These are phyloP conservation scores for Lordiphosa andalusiaca DNA, from an alignment of 2,888 invertebrate species.

Conservation along the genomic window DNA sequence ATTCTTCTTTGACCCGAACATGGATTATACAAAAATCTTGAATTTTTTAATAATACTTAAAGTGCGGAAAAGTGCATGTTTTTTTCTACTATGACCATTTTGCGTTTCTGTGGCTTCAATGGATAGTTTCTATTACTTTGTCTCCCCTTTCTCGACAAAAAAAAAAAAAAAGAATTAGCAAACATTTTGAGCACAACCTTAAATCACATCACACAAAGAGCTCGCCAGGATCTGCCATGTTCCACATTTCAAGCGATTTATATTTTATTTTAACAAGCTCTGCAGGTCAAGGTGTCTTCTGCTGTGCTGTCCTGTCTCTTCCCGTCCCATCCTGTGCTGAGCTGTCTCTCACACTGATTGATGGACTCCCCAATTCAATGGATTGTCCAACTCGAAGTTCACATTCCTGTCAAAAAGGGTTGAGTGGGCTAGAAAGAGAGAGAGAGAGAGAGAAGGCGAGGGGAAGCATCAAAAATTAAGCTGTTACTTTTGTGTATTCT, in stretches of 20 bases:
- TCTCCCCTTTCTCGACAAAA: too few relatives aligned
- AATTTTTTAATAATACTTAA: too few relatives aligned
- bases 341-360: constrained; percentile 17
- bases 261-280: not conserved
- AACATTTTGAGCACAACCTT: not conserved
- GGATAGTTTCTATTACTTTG: too few relatives aligned
- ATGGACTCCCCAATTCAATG: constrained; percentile 25
- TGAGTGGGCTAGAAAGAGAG: constrained; percentile 5
- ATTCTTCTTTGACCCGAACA: too few relatives aligned
- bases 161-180: too few relatives aligned
- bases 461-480: constrained; percentile 33
- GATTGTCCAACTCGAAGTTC: constrained; percentile 13
- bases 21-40: too few relatives aligned
- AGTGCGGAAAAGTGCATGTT: too few relatives aligned
- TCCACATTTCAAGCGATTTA: not conserved
- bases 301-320: too few relatives aligned
- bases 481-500: constrained; percentile 38
- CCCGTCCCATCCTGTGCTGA: too few relatives aligned
- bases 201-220: not conserved
- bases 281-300: too few relatives aligned
- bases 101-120: too few relatives aligned
- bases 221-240: not conserved
- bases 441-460: not conserved
- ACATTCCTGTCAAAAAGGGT: constrained; percentile 20
- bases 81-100: too few relatives aligned